Base-by-base conservation (phyloP, 1,140 invertebrate genomes). In the Paraescarpia echinospica region DNA sequence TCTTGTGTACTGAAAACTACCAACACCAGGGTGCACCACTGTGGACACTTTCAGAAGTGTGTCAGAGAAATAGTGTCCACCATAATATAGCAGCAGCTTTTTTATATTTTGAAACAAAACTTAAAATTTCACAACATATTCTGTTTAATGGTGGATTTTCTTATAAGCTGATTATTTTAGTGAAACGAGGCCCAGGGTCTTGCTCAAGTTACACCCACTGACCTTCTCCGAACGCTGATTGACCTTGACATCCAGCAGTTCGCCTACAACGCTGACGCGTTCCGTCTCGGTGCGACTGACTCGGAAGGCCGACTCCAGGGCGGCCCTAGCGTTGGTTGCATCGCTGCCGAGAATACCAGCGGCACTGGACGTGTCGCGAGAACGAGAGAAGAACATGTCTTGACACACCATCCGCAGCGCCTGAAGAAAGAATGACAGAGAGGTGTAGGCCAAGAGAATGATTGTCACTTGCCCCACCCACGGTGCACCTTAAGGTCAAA, bases 371-470 rank as follows among this genome's bases (percentile, higher is more conserved):
- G 94, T 94, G 93, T 93, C 94, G 34, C 94, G 93, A 51, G 95
- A 93, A 34, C 95, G 93, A 35, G 95, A 95, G 94, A 96, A 96
- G 95, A 96, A 96, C 95, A 96, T 95, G 93, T 96, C 95, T 92
- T 95, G 95, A 92, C 95, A 96, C n/a, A 95, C 94, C 35, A 95
- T 94, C 91, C 94, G 94, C 92, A 96, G 93, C 89, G 94, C 94
- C 95, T 96, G 35, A 93, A 94, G 89, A 12, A 9, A 34, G 18
- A 90, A 90, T 0, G 33, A 5, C 2, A 90, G 18, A n/a, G 14
- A 90, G 35, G 33, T 18, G 35, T 33, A 90, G n/a, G 35, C 27
- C 89, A 90, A 22, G 34, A 35, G 18, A 90, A 34, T 12, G 89
- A 0, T 31, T 34, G 33, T 90, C 35, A 27, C 18, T 34, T n/a